These are phyloP conservation scores for Standfussiana lucernea DNA, from an alignment of 2,888 invertebrate genomes.

Conservation along the genomic window DNA sequence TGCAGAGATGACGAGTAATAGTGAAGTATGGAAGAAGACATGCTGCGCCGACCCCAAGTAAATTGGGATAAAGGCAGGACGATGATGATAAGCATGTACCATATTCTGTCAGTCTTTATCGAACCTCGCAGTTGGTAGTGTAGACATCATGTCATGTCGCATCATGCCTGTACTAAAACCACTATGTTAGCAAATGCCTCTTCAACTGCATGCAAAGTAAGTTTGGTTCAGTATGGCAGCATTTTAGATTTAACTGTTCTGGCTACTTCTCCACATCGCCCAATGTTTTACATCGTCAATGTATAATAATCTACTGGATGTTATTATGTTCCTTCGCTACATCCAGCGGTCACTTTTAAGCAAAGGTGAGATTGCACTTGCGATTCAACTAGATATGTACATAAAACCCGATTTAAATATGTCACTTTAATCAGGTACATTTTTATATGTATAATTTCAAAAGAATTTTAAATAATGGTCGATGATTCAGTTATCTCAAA, in stretches of 20 bases:
- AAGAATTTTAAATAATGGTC: not conserved
- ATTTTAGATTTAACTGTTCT: not conserved
- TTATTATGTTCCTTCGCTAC: not conserved
- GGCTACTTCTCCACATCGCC: too few relatives aligned
- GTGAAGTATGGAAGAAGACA: too few relatives aligned
- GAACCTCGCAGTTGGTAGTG: not conserved
- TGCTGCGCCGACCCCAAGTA: too few relatives aligned
- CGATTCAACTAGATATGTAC: not conserved
- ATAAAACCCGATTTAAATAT: constrained; percentile 4
- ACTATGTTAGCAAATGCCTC: not conserved
- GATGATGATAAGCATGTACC: too few relatives aligned
- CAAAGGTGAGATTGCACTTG: not conserved
- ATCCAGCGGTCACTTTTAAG: not conserved
- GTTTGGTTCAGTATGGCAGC: not conserved
- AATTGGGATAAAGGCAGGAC: too few relatives aligned
- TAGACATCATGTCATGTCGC: not conserved
- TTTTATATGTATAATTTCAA: constrained; percentile 22
- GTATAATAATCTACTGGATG: not conserved
- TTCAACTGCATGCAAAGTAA: not conserved
- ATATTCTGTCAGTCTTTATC: not conserved
- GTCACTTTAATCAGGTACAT: not conserved
- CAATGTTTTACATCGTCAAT: not conserved
- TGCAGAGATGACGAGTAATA: too few relatives aligned
- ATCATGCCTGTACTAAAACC: not conserved
- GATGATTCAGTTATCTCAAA: constrained; percentile 4